Base-by-base conservation (phyloP, 2,888 invertebrate species). In the Drymonia ruficornis region DNA sequence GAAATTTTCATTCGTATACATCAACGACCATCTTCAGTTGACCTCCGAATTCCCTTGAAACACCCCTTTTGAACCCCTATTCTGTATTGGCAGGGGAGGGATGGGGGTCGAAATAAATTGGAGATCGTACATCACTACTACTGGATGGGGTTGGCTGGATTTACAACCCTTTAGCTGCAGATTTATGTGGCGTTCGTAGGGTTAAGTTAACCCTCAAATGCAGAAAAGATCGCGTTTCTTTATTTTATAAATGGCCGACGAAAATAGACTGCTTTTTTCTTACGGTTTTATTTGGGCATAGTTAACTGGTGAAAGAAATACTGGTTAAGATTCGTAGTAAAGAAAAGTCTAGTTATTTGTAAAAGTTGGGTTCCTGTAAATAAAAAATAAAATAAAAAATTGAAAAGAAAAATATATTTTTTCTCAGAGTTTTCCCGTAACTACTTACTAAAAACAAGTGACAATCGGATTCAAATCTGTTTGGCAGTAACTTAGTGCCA, bases 101-200 rank as follows among this genome's bases (percentile, higher is more conserved):
- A 19, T 6, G 55, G 61, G 49, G 85, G 16, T 78, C 87, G 64
- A 51, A 46, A 44, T 68, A 72, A 43, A 63, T 55, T 82, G 83
- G 87, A 54, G 61, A 57, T 59, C 69, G 76, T 86, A 80, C 66
- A 88, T 89, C 89, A 89, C 86, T 74, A 66, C 61, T 69, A 76
- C 78, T 70, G 71, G 82, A 70, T 79, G 84, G 89, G 87, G 81
- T 81, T 71, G 62, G 79, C 81, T 69, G 70, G 84, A 91, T 91
- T 91, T 91, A 91, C 91, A 90, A 91, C 91, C 91, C 91, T 90
- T 89, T 89, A 69, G 74, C 69, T 68, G 74, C 86, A 87, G 90
- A 91, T 91, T 91, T 91, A 91, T 85, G 85, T 79, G 75, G 68
- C 79, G 73, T 76, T 76, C 76, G 70, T 66, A 75, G 84, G 86